Evolutionary conservation across 2,797 vertebrate species (phyloP).

Genomic region (Typhlichthys eigenmanni): DNA sequence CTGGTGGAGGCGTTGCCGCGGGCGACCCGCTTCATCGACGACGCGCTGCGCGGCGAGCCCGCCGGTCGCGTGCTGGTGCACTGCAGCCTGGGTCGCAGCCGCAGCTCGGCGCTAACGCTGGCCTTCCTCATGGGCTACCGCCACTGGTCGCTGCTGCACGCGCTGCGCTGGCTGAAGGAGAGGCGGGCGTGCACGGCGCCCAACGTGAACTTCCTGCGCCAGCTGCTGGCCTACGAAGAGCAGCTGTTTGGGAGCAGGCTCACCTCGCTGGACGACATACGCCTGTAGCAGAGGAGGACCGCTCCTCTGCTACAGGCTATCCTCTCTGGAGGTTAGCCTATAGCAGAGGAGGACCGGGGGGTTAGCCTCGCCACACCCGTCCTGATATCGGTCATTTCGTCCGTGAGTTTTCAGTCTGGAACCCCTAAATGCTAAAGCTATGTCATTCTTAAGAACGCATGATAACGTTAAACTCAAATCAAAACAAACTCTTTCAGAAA

Average conservation of each 20-base stretch:
- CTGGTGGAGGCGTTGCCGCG: conserved; percentile 63
- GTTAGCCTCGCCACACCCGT: too few relatives aligned
- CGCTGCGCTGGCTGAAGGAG: conserved; percentile 70
- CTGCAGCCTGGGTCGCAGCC: conserved; percentile 66
- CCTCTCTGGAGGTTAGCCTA: not conserved
- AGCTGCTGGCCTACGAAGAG: conserved; percentile 69
- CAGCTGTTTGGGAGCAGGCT: conserved; percentile 68
- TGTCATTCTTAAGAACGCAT: too few relatives aligned
- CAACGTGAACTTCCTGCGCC: conserved; percentile 68
- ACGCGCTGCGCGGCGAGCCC: conserved; percentile 47
- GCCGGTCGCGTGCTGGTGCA: conserved; percentile 63
- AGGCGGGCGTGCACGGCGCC: conserved; percentile 63
- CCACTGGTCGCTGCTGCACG: conserved; percentile 63
- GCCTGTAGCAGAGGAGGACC: conserved; percentile 42
- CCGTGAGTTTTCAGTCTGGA: too few relatives aligned
- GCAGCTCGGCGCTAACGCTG: conserved; percentile 68
- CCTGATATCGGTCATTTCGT: too few relatives aligned
- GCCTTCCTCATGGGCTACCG: conserved; percentile 71
- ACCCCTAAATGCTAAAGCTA: too few relatives aligned
- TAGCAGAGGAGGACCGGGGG: too few relatives aligned
- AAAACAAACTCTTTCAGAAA: too few relatives aligned
- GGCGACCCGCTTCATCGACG: conserved; percentile 63
- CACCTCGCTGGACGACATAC: conserved; percentile 63
- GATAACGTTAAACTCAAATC: too few relatives aligned
- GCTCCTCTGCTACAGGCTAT: not conserved